phyloP scores from a whole-genome alignment of 2,888 invertebrate species.

The Caradrina kadenii region DNA sequence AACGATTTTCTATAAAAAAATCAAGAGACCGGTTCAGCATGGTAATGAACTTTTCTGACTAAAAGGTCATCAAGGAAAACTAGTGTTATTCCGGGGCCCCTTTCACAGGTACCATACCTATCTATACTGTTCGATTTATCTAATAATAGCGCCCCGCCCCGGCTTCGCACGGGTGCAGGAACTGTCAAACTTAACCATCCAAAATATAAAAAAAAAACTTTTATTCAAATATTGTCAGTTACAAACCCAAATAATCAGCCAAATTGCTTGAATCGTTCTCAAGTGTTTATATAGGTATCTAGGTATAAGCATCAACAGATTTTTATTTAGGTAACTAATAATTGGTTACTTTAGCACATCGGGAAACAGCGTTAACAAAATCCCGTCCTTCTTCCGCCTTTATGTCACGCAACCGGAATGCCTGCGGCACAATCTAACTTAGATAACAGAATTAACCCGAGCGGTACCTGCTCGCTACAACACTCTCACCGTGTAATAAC shows the following conservation, averaged over 20 bases:
- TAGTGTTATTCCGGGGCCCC: neutral
- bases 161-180: too few relatives aligned
- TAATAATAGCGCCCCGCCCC: too few relatives aligned
- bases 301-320: too few relatives aligned
- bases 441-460: slow-evolving; percentile 33
- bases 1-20: neutral
- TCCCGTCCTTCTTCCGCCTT: slow-evolving; percentile 22
- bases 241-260: too few relatives aligned
- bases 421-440: slow-evolving; percentile 31
- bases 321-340: too few relatives aligned
- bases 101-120: neutral
- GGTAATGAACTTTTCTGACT: neutral
- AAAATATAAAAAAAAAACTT: too few relatives aligned
- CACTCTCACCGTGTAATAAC: neutral
- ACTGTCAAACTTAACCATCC: too few relatives aligned
- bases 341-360: neutral
- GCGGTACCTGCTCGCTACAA: slow-evolving; percentile 8
- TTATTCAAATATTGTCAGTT: too few relatives aligned
- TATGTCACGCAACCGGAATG: slow-evolving; percentile 32
- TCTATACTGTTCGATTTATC: neutral
- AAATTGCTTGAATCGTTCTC: too few relatives aligned
- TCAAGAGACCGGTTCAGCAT: slow-evolving; percentile 1
- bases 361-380: neutral
- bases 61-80: slow-evolving; percentile 17
- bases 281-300: too few relatives aligned